These are phyloP conservation scores for Xanthia togata DNA, from an alignment of 2,888 invertebrate species.

Conservation along the genomic window DNA sequence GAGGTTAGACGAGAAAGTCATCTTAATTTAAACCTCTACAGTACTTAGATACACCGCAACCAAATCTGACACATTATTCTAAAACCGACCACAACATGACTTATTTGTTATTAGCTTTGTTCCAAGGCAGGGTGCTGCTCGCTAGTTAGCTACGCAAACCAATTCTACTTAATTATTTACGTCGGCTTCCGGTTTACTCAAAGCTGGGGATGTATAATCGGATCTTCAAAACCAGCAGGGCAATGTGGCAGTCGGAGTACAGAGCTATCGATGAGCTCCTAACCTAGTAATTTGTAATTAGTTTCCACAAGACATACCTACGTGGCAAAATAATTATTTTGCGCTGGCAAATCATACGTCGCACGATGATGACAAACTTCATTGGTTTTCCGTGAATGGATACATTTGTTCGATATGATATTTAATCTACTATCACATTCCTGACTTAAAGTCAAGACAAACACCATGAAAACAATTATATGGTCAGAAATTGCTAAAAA, in stretches of 20 bases:
- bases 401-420: neutral
- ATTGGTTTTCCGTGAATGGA: neutral
- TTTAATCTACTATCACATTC: no score
- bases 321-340: neutral
- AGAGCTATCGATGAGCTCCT: neutral
- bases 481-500: neutral
- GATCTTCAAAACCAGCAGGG: constrained; percentile 15
- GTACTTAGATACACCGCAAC: neutral
- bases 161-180: constrained; percentile 35
- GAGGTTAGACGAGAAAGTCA: neutral
- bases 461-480: neutral
- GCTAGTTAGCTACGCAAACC: constrained; percentile 8
- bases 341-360: neutral
- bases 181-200: constrained; percentile 31
- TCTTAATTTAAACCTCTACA: neutral
- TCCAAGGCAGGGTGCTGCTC: neutral
- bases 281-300: neutral
- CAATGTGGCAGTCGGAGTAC: neutral
- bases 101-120: no score
- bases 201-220: constrained; percentile 20
- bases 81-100: neutral
- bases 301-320: neutral
- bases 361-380: neutral
- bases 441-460: neutral
- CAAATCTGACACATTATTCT: neutral